A percentile compares a stretch with the other conserved stretches of the same genome.
phyloP scores from a whole-genome alignment of 2,888 invertebrate species.

The Criorhina ranunculi region DNA sequence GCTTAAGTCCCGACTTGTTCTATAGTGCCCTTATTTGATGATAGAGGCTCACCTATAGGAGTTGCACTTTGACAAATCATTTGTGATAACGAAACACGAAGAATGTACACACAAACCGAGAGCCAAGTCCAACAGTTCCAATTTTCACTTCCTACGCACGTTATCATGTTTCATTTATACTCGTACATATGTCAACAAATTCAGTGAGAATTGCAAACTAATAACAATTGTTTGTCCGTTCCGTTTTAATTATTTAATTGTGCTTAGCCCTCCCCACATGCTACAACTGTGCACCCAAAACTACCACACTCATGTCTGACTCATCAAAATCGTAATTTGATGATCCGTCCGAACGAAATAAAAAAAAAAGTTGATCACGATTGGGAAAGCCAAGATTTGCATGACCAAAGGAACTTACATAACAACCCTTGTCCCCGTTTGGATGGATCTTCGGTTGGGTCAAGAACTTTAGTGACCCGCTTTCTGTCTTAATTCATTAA shows the following conservation, averaged over 20 bases:
- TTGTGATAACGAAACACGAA: too few relatives aligned
- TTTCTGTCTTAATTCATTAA: conserved; percentile 72
- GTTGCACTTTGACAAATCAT: too few relatives aligned
- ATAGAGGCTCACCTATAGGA: too few relatives aligned
- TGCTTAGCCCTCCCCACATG: conserved; percentile 39
- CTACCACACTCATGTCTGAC: conserved; percentile 7
- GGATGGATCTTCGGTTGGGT: conserved; percentile 26
- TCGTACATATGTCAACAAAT: conserved; percentile 40
- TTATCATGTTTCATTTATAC: conserved; percentile 4
- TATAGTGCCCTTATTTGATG: too few relatives aligned
- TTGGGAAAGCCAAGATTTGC: neutral
- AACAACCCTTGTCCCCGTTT: conserved; percentile 13
- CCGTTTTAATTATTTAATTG: conserved; percentile 55
- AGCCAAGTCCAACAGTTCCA: too few relatives aligned
- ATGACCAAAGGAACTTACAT: neutral
- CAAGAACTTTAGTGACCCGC: conserved; percentile 71
- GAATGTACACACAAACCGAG: too few relatives aligned
- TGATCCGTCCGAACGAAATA: conserved; percentile 41
- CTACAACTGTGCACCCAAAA: neutral
- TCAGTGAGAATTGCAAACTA: conserved; percentile 41
- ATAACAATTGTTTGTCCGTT: neutral
- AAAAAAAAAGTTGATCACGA: conserved; percentile 12
- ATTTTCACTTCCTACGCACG: neutral
- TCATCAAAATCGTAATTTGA: conserved; percentile 47
- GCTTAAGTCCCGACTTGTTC: too few relatives aligned